A percentile compares a stretch with the other conserved stretches of the same genome.
phyloP scores from a whole-genome alignment of 2,797 vertebrate species.

The Coregonus suidteri region DNA sequence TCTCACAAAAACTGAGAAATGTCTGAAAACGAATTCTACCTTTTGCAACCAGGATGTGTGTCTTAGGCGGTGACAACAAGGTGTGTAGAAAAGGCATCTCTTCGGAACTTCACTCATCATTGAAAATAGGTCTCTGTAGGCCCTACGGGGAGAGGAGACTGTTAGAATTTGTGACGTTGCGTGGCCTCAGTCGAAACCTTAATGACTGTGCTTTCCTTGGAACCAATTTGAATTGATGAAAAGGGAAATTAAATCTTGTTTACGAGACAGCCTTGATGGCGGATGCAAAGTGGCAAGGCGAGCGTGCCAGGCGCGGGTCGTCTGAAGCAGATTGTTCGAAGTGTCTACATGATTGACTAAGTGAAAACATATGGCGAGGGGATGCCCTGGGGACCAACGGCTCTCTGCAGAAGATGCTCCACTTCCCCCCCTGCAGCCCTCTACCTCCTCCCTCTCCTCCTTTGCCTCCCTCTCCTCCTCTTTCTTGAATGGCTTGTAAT shows the following conservation, averaged over 20 bases:
- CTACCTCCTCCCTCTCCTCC: conserved; percentile 1
- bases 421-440: conserved; percentile 17
- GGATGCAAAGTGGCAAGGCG: conserved; percentile 44
- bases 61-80: neutral
- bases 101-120: neutral
- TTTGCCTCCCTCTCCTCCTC: conserved; percentile 28
- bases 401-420: conserved; percentile 39
- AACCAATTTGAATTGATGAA: conserved; percentile 44
- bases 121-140: neutral
- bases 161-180: conserved; percentile 1
- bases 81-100: neutral
- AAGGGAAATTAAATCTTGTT: conserved; percentile 60
- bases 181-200: conserved; percentile 16
- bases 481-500: conserved; percentile 68
- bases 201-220: conserved; percentile 21
- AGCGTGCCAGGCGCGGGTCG: conserved; percentile 41
- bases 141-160: neutral
- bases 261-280: conserved; percentile 50
- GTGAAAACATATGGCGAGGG: conserved; percentile 70
- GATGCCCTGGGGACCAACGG: conserved; percentile 47
- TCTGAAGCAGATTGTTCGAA: conserved; percentile 60
- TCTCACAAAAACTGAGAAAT: neutral
- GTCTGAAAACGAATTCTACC: neutral
- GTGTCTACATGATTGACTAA: conserved; percentile 73
- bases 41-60: neutral